Conservation (phyloP, 2,888 invertebrate species). For the Drosophila setosimentum region DNA sequence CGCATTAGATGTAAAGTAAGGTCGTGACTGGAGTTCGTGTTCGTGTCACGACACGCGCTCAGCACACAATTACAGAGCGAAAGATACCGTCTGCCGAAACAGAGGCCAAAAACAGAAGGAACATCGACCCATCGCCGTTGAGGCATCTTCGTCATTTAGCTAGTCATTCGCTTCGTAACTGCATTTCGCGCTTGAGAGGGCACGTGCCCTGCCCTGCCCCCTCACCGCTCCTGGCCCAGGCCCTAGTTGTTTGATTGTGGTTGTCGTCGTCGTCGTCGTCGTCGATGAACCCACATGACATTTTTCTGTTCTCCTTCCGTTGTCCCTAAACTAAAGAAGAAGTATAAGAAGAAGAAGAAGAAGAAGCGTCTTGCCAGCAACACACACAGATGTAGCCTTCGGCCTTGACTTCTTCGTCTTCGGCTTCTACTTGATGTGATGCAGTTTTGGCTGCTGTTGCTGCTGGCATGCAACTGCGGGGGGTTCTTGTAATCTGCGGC, state of each 20-base stretch:
- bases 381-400: slow-evolving; percentile 19
- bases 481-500: slow-evolving; percentile 24
- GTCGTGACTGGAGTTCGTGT: neutral
- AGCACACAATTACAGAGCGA: neutral
- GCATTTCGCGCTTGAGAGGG: slow-evolving; percentile 81
- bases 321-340: slow-evolving; percentile 20
- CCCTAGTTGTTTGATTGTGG: neutral
- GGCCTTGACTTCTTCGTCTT: neutral
- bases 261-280: slow-evolving; percentile 11
- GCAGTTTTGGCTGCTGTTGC: slow-evolving; percentile 29
- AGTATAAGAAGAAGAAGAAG: slow-evolving; percentile 2
- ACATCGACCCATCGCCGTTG: slow-evolving; percentile 11
- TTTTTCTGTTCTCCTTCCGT: slow-evolving; percentile 24
- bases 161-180: slow-evolving; percentile 54
- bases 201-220: slow-evolving; percentile 65
- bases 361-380: slow-evolving; percentile 7
- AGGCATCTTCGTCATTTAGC: slow-evolving; percentile 49
- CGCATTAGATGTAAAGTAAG: too few species aligned
- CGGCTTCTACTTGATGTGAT: slow-evolving; percentile 10
- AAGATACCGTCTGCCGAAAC: slow-evolving; percentile 7
- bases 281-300: slow-evolving; percentile 76
- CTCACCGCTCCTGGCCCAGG: neutral
- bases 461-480: slow-evolving; percentile 10
- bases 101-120: slow-evolving; percentile 9
- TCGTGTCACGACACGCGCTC: slow-evolving; percentile 17